A percentile compares a stretch with the other conserved stretches of the same genome.
Conservation (phyloP, 2,888 invertebrate genomes). For the Eupeodes latifasciatus region DNA sequence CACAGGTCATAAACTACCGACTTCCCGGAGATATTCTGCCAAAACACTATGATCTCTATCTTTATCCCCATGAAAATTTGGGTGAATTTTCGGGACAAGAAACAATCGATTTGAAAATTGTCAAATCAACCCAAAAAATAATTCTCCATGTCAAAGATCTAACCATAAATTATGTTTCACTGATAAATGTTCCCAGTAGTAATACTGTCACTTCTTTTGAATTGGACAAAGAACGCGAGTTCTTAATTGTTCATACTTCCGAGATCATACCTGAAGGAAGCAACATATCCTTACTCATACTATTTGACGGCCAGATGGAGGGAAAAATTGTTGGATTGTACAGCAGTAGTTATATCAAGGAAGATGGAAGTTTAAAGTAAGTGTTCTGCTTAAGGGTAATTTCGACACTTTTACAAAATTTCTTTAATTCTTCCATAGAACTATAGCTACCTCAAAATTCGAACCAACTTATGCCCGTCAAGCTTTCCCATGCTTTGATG, state of each 20-base stretch:
- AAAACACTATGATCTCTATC: slow-evolving; percentile 87
- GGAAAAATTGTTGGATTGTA: slow-evolving; percentile 91
- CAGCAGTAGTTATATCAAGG: slow-evolving; percentile 87
- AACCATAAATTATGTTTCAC: slow-evolving; percentile 80
- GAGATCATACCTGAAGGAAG: slow-evolving; percentile 73
- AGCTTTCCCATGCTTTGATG: slow-evolving; percentile 98
- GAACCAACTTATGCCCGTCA: slow-evolving; percentile 97
- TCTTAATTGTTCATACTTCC: slow-evolving; percentile 80
- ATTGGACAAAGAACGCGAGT: slow-evolving; percentile 80
- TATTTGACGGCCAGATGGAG: slow-evolving; percentile 88
- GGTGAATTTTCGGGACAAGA: slow-evolving; percentile 86
- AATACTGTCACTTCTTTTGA: slow-evolving; percentile 75
- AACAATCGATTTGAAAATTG: slow-evolving; percentile 84
- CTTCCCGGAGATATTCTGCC: slow-evolving; percentile 87
- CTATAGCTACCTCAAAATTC: slow-evolving; percentile 95
- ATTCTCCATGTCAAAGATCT: slow-evolving; percentile 87
- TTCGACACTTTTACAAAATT: slow-evolving; percentile 70
- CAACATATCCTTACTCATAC: slow-evolving; percentile 76
- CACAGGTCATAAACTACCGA: slow-evolving; percentile 81
- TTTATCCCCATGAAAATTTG: slow-evolving; percentile 88
- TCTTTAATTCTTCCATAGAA: slow-evolving; percentile 85
- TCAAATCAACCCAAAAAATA: slow-evolving; percentile 84
- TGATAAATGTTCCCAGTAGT: slow-evolving; percentile 76
- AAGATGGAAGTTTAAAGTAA: slow-evolving; percentile 78
- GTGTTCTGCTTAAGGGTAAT: neutral